Conservation (phyloP, 2,888 invertebrate genomes). For the Poecilobothrus nobilitatus region DNA sequence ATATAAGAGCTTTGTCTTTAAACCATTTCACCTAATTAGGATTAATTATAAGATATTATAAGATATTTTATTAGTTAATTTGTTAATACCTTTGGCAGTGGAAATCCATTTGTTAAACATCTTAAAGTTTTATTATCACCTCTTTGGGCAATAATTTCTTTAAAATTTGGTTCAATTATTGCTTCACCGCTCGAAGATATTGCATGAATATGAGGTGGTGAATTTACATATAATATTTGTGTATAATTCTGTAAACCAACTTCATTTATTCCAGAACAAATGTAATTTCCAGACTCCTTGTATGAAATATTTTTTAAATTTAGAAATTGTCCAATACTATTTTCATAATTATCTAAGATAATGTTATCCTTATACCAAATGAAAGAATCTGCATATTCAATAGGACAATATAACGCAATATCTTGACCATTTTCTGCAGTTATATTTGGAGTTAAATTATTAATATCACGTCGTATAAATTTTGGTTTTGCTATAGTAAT, state of each 20-base stretch:
- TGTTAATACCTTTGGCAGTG: constrained; percentile 39
- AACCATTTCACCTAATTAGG: constrained; percentile 20
- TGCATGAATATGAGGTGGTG: constrained; percentile 32
- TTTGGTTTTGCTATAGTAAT: constrained; percentile 16
- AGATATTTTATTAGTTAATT: background rate
- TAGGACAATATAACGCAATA: constrained; percentile 30
- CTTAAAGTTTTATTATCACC: constrained; percentile 44
- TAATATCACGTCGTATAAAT: constrained; percentile 16
- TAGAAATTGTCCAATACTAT: background rate
- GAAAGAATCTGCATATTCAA: constrained; percentile 21
- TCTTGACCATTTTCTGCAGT: constrained; percentile 26
- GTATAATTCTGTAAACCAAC: constrained; percentile 49
- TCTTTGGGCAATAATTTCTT: constrained; percentile 39
- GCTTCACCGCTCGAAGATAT: background rate
- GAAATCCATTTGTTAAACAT: constrained; percentile 45
- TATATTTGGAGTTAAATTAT: background rate
- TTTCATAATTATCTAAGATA: background rate
- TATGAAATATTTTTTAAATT: constrained; percentile 9
- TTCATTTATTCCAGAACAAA: constrained; percentile 52
- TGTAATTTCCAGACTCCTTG: constrained; percentile 43
- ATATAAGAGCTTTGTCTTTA: constrained; percentile 18
- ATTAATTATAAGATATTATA: background rate
- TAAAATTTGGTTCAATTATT: constrained; percentile 7
- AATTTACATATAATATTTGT: constrained; percentile 49
- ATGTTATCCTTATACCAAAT: constrained; percentile 21